phyloP scores from a whole-genome alignment of 64 coral and sea anemone species.

The Actinia tenebrosa region DNA sequence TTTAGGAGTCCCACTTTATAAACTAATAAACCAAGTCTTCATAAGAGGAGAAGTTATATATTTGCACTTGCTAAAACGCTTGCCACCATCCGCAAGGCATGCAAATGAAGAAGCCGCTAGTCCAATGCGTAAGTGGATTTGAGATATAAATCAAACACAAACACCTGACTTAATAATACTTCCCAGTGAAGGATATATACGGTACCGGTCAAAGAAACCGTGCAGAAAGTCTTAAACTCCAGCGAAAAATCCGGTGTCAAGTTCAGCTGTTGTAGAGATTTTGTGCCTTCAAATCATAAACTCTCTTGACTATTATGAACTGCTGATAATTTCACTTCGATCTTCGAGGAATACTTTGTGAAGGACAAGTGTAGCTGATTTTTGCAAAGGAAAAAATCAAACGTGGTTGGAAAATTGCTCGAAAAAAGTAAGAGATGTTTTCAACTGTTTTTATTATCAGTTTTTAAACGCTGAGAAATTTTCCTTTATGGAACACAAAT shows the following conservation, averaged over 20 bases:
- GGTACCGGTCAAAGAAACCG: not conserved
- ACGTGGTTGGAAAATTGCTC: too few relatives aligned
- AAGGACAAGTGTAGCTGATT: too few relatives aligned
- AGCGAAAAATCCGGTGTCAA: conserved; percentile 1
- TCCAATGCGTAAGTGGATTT: conserved; percentile 2
- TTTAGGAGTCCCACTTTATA: not conserved
- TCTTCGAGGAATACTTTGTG: too few relatives aligned
- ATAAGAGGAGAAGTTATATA: not conserved
- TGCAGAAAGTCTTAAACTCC: not conserved
- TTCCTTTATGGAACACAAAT: too few relatives aligned
- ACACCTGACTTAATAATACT: not conserved
- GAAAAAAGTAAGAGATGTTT: too few relatives aligned
- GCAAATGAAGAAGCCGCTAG: not conserved
- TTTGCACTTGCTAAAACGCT: not conserved
- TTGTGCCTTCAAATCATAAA: not conserved
- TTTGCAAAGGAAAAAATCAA: too few relatives aligned
- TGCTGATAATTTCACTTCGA: too few relatives aligned
- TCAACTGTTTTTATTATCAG: too few relatives aligned
- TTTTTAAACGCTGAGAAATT: too few relatives aligned
- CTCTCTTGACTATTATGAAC: too few relatives aligned
- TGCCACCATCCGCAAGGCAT: not conserved
- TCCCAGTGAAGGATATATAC: not conserved
- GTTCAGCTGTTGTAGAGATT: not conserved
- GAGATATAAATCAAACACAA: not conserved
- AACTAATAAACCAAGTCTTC: conserved; percentile 6